Percentiles rank a stretch among this genome's conserved stretches.
Evolutionary conservation across 1,140 invertebrate species (phyloP).

Genomic region (Bombus sylvicola): DNA sequence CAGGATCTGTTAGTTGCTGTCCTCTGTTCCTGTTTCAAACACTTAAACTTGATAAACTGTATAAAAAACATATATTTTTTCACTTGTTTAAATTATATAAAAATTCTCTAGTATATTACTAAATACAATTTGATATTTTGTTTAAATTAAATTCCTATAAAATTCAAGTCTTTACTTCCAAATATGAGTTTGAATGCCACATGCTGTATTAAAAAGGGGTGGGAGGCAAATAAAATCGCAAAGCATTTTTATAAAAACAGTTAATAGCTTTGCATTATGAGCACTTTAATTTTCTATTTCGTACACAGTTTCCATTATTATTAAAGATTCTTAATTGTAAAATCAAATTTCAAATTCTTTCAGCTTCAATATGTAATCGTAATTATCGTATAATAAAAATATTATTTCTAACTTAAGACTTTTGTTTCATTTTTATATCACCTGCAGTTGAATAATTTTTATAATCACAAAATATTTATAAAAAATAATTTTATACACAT

Average conservation of each 20-base stretch:
- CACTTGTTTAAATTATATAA: conserved; percentile 33
- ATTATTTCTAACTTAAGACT: conserved; percentile 4
- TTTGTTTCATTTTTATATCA: not conserved
- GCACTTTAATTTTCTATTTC: conserved; percentile 52
- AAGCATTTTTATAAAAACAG: conserved; percentile 65
- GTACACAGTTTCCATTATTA: conserved; percentile 30
- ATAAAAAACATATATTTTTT: conserved; percentile 59
- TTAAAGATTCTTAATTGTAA: not conserved
- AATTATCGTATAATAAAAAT: conserved; percentile 12
- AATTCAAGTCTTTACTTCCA: conserved; percentile 23
- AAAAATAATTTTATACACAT: not conserved
- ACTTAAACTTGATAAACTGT: conserved; percentile 76
- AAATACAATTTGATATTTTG: conserved; percentile 15
- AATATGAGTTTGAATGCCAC: conserved; percentile 59
- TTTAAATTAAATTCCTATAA: conserved; percentile 15
- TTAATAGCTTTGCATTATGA: conserved; percentile 70
- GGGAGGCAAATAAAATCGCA: conserved; percentile 69
- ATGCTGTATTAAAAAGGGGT: conserved; percentile 66
- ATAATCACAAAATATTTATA: conserved; percentile 1
- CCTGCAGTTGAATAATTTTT: not conserved
- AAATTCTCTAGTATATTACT: conserved; percentile 32
- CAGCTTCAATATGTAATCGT: not conserved
- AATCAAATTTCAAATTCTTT: not conserved
- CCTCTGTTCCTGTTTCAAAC: conserved; percentile 81
- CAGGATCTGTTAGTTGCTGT: conserved; percentile 82